Conservation (phyloP, 2,797 vertebrate species). For the Rhabdomys pumilio region DNA sequence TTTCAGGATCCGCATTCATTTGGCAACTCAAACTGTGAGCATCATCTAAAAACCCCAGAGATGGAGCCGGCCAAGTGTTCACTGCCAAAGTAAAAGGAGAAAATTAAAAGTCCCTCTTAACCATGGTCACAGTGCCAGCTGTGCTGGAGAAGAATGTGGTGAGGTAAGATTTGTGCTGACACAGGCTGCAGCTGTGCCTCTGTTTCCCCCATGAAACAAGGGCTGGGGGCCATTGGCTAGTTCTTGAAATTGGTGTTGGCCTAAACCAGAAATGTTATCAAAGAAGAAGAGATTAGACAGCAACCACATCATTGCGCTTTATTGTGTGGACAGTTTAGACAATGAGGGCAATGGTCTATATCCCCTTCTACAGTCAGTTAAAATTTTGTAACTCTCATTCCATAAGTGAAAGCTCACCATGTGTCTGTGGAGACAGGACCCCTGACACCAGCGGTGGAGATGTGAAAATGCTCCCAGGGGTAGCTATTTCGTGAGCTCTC, state of each 20-base stretch:
- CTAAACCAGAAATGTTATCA: constrained; percentile 68
- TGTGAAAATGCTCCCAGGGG: not conserved
- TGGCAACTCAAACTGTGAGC: constrained; percentile 72
- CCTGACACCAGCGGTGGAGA: not conserved
- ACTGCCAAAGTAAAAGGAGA: constrained; percentile 57
- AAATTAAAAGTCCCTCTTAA: constrained; percentile 60
- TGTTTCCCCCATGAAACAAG: not conserved
- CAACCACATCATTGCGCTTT: constrained; percentile 55
- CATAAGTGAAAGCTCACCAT: not conserved
- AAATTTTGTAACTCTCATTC: constrained; percentile 30
- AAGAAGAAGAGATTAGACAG: constrained; percentile 38
- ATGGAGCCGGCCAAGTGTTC: constrained; percentile 47
- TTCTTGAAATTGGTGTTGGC: not conserved
- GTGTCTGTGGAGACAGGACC: not conserved
- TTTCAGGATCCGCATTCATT: constrained; percentile 69
- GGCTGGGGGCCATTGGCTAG: not conserved
- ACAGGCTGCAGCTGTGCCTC: not conserved
- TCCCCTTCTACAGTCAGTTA: not conserved
- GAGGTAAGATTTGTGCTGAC: not conserved
- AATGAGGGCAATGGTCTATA: not conserved
- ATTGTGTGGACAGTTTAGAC: constrained; percentile 14
- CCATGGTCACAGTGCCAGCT: not conserved
- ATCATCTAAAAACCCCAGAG: constrained; percentile 46
- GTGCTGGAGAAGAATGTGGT: not conserved
- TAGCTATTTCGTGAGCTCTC: not conserved